These are phyloP conservation scores for Podarcis muralis DNA, from an alignment of 2,113 vertebrate species.

Conservation along the genomic window DNA sequence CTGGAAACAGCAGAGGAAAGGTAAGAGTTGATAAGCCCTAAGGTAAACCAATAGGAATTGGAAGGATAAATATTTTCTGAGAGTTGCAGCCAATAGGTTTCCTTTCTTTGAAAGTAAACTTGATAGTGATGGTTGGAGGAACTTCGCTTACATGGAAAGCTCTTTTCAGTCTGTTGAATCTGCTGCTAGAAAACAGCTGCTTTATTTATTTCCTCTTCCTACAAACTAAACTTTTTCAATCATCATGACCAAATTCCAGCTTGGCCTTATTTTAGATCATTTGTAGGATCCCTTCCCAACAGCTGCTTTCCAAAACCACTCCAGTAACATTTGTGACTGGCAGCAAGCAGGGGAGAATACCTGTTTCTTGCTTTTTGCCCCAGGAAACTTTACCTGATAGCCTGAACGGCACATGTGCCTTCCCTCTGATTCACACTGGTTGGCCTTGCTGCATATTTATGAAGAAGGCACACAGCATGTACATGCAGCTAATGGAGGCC, in stretches of 20 bases:
- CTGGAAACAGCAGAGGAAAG: too few relatives aligned
- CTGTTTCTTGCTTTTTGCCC: background rate
- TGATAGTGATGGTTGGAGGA: background rate
- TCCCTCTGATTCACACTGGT: background rate
- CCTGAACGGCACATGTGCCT: background rate
- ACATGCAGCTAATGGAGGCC: background rate
- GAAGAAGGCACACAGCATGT: background rate
- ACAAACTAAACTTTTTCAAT: background rate
- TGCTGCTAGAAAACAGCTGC: background rate
- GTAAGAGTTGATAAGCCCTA: background rate
- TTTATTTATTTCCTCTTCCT: background rate
- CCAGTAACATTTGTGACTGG: background rate
- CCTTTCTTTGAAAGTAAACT: background rate
- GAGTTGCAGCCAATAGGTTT: background rate
- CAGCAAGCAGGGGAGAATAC: background rate
- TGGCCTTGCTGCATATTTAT: background rate
- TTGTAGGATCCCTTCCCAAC: background rate
- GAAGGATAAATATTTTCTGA: conserved; percentile 17
- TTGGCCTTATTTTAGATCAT: background rate
- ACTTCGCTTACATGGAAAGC: background rate
- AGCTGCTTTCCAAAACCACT: background rate
- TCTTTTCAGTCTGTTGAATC: background rate
- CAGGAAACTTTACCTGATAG: background rate
- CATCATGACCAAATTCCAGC: background rate
- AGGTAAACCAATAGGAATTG: conserved; percentile 14